phyloP scores from a whole-genome alignment of 2,888 invertebrate species.

The Cecidostiba fungosa region DNA sequence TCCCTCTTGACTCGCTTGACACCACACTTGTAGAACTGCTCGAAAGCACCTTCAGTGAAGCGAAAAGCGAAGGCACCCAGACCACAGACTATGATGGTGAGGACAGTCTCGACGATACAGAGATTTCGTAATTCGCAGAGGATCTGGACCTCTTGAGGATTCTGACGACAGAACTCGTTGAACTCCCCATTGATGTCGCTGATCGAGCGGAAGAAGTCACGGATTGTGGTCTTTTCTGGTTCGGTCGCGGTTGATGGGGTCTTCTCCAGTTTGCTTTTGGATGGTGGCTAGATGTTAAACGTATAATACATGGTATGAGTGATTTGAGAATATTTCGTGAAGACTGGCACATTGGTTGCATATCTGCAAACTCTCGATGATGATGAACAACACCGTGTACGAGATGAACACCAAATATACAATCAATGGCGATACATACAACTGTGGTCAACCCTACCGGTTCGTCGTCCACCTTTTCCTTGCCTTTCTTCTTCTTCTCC shows the following conservation, averaged over 20 bases:
- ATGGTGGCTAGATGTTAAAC: not conserved
- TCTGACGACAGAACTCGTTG: conserved; percentile 81
- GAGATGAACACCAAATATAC: not conserved
- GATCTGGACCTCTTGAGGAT: conserved; percentile 82
- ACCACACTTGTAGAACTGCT: conserved; percentile 93
- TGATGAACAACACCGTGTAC: not conserved
- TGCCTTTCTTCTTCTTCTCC: conserved; percentile 69
- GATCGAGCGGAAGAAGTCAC: conserved; percentile 71
- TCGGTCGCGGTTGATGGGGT: not conserved
- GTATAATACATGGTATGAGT: not conserved
- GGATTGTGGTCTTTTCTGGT: conserved; percentile 67
- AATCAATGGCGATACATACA: conserved; percentile 6
- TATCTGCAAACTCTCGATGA: not conserved
- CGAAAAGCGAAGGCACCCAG: conserved; percentile 91
- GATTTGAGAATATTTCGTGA: not conserved
- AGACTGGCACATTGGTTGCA: conserved; percentile 2
- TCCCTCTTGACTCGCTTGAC: conserved; percentile 93
- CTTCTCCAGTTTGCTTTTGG: conserved; percentile 53
- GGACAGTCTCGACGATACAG: conserved; percentile 86
- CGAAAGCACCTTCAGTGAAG: conserved; percentile 91
- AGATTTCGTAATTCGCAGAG: conserved; percentile 84
- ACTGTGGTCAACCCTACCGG: not conserved
- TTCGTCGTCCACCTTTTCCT: conserved; percentile 67
- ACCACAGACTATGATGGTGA: conserved; percentile 88
- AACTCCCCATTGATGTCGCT: conserved; percentile 78